Evolutionary conservation across 1,140 invertebrate genomes (phyloP).

Genomic region (Ceratitis capitata): DNA sequence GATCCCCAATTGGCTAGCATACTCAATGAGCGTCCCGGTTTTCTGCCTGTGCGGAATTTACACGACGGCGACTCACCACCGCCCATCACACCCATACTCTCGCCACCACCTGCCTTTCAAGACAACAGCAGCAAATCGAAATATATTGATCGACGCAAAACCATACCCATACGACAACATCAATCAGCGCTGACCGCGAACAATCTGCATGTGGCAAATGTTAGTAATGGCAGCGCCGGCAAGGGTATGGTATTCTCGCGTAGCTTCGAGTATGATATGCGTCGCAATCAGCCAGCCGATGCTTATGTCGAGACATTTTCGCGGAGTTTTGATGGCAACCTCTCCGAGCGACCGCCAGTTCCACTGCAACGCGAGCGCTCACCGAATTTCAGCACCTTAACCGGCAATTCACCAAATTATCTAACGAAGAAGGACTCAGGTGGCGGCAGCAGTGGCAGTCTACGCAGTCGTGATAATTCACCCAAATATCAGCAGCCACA

Average conservation of each 20-base stretch:
- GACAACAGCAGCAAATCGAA: conserved; percentile 56
- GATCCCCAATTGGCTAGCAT: conserved; percentile 60
- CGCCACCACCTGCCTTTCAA: conserved; percentile 68
- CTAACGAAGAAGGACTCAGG: conserved; percentile 58
- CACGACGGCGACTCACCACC: conserved; percentile 62
- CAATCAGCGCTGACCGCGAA: conserved; percentile 42
- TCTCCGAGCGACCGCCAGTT: conserved; percentile 51
- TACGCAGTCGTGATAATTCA: conserved; percentile 59
- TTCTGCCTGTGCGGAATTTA: conserved; percentile 58
- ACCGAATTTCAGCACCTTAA: conserved; percentile 60
- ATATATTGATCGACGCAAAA: conserved; percentile 50
- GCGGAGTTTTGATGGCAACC: conserved; percentile 62
- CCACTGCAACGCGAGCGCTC: conserved; percentile 54
- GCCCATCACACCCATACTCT: conserved; percentile 67
- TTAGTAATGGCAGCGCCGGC: conserved; percentile 20
- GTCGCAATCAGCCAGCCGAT: conserved; percentile 53
- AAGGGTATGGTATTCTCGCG: conserved; percentile 65
- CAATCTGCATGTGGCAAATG: not conserved
- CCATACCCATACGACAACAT: conserved; percentile 46
- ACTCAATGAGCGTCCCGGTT: conserved; percentile 62
- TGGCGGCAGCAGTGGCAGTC: conserved; percentile 51
- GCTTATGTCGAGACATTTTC: conserved; percentile 62
- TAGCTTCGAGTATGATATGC: conserved; percentile 63
- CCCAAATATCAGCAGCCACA: conserved; percentile 54
- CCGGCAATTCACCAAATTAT: conserved; percentile 63